Evolutionary conservation across 2,888 invertebrate genomes (phyloP).

Genomic region (Eustalomyia histrio): DNA sequence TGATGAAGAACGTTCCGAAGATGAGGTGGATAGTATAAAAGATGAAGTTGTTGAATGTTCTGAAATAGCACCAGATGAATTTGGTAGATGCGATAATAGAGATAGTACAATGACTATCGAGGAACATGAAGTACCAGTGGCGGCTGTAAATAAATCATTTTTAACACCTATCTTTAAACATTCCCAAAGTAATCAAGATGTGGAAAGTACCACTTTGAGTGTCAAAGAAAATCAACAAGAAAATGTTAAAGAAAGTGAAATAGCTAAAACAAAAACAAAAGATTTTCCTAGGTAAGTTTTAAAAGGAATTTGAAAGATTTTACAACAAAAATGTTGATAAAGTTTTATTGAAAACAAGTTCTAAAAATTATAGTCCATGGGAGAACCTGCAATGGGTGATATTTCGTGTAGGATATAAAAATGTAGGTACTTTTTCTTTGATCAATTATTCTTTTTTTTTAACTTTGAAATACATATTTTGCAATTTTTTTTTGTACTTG

Average conservation of each 20-base stretch:
- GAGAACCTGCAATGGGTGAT: too few relatives aligned
- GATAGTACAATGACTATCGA: conserved; percentile 28
- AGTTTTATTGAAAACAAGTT: too few relatives aligned
- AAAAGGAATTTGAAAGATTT: neutral
- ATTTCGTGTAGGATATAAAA: too few relatives aligned
- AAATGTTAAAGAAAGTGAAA: neutral
- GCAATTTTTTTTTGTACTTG: neutral
- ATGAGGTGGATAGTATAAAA: conserved; percentile 75
- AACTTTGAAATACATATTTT: neutral
- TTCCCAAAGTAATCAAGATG: conserved; percentile 25
- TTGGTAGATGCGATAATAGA: conserved; percentile 60
- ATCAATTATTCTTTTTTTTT: neutral
- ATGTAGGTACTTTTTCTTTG: neutral
- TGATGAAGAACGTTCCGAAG: conserved; percentile 76
- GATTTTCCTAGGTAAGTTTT: conserved; percentile 74
- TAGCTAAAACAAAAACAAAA: conserved; percentile 51
- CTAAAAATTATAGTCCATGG: too few relatives aligned
- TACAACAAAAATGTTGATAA: too few relatives aligned
- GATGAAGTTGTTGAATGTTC: conserved; percentile 66
- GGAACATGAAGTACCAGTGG: conserved; percentile 14
- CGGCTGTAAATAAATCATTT: conserved; percentile 55
- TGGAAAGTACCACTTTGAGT: neutral
- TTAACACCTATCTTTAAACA: conserved; percentile 50
- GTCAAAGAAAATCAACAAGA: conserved; percentile 18
- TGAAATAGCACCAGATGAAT: conserved; percentile 47